A percentile compares a stretch with the other conserved stretches of the same genome.
Evolutionary conservation across 2,797 vertebrate species (phyloP).

Genomic region (Ptychadena robeensis): DNA sequence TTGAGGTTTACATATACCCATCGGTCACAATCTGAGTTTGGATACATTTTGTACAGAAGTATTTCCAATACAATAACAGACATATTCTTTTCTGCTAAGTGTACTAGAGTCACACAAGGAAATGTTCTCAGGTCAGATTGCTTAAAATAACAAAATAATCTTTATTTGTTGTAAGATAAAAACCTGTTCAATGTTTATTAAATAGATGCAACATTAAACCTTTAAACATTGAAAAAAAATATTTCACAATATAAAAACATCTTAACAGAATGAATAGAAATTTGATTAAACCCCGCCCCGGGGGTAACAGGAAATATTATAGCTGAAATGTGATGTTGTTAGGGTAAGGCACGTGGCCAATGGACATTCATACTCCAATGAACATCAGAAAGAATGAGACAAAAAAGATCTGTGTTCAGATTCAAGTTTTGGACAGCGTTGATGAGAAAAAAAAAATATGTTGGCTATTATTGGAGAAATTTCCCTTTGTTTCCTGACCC

Average conservation of each 20-base stretch:
- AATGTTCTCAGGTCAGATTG: not conserved
- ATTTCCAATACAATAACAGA: not conserved
- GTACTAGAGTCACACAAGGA: not conserved
- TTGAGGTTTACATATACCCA: too few relatives aligned
- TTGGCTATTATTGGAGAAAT: too few relatives aligned
- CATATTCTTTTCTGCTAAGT: not conserved
- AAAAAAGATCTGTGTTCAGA: not conserved
- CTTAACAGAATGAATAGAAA: not conserved
- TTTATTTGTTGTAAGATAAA: not conserved
- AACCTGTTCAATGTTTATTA: not conserved
- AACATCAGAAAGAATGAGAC: not conserved
- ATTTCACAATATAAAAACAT: not conserved
- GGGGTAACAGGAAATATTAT: not conserved
- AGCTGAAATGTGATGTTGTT: not conserved
- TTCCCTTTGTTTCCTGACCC: too few relatives aligned
- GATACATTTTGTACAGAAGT: not conserved
- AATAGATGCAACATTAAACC: not conserved
- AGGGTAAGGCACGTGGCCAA: not conserved
- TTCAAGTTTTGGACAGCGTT: too few relatives aligned
- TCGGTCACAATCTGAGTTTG: not conserved
- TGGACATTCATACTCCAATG: not conserved
- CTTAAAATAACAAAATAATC: not conserved
- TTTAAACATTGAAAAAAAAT: not conserved
- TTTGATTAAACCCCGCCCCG: not conserved
- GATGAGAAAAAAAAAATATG: too few relatives aligned